Base-by-base conservation (phyloP, 2,888 invertebrate genomes). In the Mycogona germanica region DNA sequence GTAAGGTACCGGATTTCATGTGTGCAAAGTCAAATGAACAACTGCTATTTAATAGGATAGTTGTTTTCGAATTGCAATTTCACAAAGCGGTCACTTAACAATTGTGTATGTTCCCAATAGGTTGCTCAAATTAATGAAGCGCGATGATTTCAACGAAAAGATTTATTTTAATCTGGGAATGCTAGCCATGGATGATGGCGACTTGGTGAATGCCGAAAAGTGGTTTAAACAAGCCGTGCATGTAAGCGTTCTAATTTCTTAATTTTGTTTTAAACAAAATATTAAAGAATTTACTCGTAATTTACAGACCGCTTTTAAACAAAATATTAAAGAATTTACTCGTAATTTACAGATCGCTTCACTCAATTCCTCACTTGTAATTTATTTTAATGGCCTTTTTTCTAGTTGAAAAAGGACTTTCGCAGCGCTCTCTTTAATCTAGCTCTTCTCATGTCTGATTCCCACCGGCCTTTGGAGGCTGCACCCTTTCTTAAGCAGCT, bases 111-210 rank as follows among this genome's bases (percentile, higher is more conserved):
- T n/a, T n/a, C n/a, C n/a, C n/a, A n/a, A n/a, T n/a, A 57, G 95
- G 49, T 77, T 95, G 2, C 73, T 87, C 35, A 85, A 86, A 64
- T 76, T 95, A 30, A 73, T 91, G 45, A 78, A 82, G 62, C 83
- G 79, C 76, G 81, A 78, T 58, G 72, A 75, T 1, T 81, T 80
- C 55, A 93, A 95, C 68, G 92, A 93, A 67, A 78, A 91, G 57
- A 85, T 93, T 5, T 88, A 87, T 70, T 96, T 96, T 71, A 93
- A 95, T 74, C 75, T 93, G 52, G 95, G 92, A 60, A 95, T 96
- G 95, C 73, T 96, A 41, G 86, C 92, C 41, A 96, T 93, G 92
- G 95, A 96, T 69, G 89, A 91, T 65, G 81, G 84, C 38, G 86
- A 92, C 66, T 85, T 83, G 37, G 81, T 81, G 32, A 84, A 84